phyloP scores from a whole-genome alignment of 2,888 invertebrate species.

The Acanthosepion esculentum region DNA sequence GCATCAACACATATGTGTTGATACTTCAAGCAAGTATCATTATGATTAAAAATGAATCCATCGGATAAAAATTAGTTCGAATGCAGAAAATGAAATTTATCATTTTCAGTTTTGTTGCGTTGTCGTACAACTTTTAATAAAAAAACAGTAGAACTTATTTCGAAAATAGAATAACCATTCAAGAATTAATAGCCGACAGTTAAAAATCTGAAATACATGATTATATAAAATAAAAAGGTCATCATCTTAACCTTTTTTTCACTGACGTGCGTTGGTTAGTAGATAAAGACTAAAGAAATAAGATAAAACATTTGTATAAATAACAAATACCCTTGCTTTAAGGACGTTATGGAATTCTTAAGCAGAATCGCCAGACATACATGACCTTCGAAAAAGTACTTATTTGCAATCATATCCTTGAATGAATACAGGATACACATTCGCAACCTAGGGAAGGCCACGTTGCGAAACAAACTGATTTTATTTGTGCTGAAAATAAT shows the following conservation, averaged over 20 bases:
- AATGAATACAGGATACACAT: neutral
- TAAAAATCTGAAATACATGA: neutral
- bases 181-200: neutral
- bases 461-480: neutral
- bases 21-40: too few relatives aligned
- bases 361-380: neutral
- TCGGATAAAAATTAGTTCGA: too few relatives aligned
- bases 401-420: neutral
- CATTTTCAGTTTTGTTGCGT: too few relatives aligned
- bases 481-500: too few relatives aligned
- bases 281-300: neutral
- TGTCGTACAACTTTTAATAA: too few relatives aligned
- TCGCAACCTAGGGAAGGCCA: neutral
- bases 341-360: too few relatives aligned
- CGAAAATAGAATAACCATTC: neutral
- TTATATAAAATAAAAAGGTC: neutral
- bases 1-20: too few relatives aligned
- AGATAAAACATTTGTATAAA: neutral
- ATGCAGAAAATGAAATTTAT: too few relatives aligned
- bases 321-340: neutral
- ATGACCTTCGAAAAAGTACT: slow-evolving; percentile 9
- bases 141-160: too few relatives aligned
- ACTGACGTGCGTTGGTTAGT: neutral
- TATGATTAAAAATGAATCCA: too few relatives aligned
- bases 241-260: neutral